Conservation (phyloP, 1,140 invertebrate species). For the Cydia strobilella region DNA sequence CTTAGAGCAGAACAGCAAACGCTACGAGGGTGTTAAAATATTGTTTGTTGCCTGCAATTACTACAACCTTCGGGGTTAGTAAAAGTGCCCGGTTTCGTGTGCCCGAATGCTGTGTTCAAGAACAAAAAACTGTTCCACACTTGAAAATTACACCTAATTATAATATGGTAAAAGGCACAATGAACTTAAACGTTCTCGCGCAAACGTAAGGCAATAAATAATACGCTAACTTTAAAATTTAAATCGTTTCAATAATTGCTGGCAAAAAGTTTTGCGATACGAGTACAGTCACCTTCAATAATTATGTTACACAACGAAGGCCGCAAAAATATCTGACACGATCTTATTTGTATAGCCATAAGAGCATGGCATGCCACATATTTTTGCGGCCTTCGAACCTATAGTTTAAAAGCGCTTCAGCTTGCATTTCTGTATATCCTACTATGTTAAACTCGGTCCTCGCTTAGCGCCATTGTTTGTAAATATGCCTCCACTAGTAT, state of each 20-base stretch:
- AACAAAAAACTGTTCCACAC: constrained; percentile 5
- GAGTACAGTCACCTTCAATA: no score
- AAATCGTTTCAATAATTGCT: constrained; percentile 9
- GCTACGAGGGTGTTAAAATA: constrained; percentile 9
- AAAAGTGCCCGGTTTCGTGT: neutral
- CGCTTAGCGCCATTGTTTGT: constrained; percentile 20
- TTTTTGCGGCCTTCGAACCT: no score
- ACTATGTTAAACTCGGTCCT: constrained; percentile 37
- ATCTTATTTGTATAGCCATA: no score
- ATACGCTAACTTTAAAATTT: neutral
- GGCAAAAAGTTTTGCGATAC: neutral
- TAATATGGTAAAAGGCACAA: constrained; percentile 17
- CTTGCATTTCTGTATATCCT: constrained; percentile 38
- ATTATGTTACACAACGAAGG: no score
- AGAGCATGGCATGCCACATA: no score
- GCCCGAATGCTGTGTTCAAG: constrained; percentile 5
- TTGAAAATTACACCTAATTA: constrained; percentile 23
- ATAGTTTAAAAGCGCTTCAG: constrained; percentile 21
- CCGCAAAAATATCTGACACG: no score
- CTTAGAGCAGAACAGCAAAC: neutral
- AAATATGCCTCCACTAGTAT: constrained; percentile 29
- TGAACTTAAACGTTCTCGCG: constrained; percentile 22
- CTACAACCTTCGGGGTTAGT: constrained; percentile 20
- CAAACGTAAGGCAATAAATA: neutral
- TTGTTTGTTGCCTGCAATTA: constrained; percentile 3